Conservation (phyloP, 2,797 vertebrate species). For the Phrynocephalus guinanensis region DNA sequence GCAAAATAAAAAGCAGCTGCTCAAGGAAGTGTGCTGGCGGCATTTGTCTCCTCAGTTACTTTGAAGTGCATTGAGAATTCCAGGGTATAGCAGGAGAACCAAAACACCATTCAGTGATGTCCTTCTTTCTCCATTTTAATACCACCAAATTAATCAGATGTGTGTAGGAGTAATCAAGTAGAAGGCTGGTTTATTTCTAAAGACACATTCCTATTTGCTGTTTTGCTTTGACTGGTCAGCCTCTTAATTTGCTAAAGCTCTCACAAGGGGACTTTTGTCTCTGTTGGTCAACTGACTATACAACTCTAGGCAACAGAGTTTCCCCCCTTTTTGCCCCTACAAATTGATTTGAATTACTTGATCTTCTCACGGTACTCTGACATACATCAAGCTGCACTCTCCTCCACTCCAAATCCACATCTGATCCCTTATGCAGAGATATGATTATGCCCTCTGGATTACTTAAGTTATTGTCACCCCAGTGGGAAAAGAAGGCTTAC, state of each 20-base stretch:
- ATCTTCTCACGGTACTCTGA: neutral
- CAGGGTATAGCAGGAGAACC: neutral
- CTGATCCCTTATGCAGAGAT: neutral
- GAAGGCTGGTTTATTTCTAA: neutral
- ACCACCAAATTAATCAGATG: neutral
- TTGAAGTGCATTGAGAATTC: neutral
- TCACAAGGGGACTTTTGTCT: neutral
- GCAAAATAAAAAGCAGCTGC: too few species aligned
- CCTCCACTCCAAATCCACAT: neutral
- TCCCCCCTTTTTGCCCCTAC: neutral
- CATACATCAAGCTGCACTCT: slow-evolving; percentile 1
- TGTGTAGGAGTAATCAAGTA: neutral
- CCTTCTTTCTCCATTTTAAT: neutral
- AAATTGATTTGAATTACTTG: neutral
- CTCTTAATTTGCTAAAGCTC: slow-evolving; percentile 16
- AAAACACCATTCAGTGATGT: neutral
- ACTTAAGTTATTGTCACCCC: neutral
- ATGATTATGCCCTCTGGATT: slow-evolving; percentile 3
- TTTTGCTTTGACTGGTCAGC: neutral
- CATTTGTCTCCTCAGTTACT: neutral
- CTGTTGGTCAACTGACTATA: slow-evolving; percentile 1
- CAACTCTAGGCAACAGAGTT: neutral
- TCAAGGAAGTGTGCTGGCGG: too few species aligned
- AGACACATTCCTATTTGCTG: neutral
- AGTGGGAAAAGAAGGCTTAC: neutral